These are phyloP conservation scores for Beroe ovata DNA, from an alignment of 37 sponge, comb jelly and placozoan genomes.

Conservation along the genomic window DNA sequence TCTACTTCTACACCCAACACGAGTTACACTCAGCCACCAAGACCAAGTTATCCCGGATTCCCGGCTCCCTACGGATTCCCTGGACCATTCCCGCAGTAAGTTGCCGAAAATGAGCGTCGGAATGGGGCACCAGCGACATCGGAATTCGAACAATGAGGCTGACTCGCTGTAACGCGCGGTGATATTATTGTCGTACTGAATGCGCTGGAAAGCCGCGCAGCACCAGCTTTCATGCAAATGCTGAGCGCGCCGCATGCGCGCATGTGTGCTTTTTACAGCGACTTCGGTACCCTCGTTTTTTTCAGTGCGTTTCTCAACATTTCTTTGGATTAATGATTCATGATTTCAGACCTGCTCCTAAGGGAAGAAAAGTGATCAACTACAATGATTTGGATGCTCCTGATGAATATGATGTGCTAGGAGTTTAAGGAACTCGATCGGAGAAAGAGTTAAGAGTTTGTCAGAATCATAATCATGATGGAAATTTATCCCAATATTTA, in stretches of 20 bases:
- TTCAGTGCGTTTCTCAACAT: neutral
- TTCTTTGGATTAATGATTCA: neutral
- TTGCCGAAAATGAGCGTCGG: neutral
- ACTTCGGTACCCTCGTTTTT: too few relatives aligned
- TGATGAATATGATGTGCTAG: slow-evolving; percentile 70
- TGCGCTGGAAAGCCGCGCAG: too few relatives aligned
- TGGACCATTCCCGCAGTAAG: slow-evolving; percentile 11
- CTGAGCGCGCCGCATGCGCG: too few relatives aligned
- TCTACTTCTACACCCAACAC: neutral
- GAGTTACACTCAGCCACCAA: slow-evolving; percentile 23
- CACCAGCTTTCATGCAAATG: too few relatives aligned
- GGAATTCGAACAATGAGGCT: too few relatives aligned
- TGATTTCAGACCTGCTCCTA: slow-evolving; percentile 68
- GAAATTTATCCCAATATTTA: too few relatives aligned
- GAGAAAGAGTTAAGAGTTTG: slow-evolving; percentile 7
- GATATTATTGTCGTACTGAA: too few relatives aligned
- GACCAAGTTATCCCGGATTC: slow-evolving; percentile 49
- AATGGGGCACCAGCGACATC: neutral
- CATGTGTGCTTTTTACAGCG: too few relatives aligned
- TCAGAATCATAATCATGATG: neutral
- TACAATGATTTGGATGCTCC: slow-evolving; percentile 89
- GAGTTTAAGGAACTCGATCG: neutral
- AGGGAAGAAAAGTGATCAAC: slow-evolving; percentile 70
- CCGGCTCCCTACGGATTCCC: slow-evolving; percentile 55
- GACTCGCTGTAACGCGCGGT: too few relatives aligned